Evolutionary conservation across 2,113 vertebrate species (phyloP).

Genomic region (Aspiorhynchus laticeps): DNA sequence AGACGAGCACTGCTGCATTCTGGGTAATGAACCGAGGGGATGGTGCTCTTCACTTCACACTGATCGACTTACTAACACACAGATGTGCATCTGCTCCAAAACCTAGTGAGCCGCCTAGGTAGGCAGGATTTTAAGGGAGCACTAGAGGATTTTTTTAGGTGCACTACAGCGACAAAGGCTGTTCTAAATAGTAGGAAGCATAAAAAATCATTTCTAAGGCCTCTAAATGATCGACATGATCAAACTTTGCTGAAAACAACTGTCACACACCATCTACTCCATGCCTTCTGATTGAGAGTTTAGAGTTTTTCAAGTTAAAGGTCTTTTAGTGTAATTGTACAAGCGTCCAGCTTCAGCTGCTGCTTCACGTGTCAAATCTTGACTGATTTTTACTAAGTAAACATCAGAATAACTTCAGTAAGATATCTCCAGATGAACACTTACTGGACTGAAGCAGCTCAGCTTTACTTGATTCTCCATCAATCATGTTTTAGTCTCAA

Average conservation of each 20-base stretch:
- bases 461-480: too few species aligned
- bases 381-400: not conserved
- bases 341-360: not conserved
- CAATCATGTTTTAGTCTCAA: too few species aligned
- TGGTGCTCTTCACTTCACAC: not conserved
- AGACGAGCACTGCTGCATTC: conserved; percentile 21
- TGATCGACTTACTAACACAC: not conserved
- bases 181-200: not conserved
- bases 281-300: too few species aligned
- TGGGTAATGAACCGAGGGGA: conserved; percentile 45
- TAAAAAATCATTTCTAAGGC: too few species aligned
- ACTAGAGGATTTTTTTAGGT: too few species aligned
- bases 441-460: too few species aligned
- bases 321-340: not conserved
- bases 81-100: not conserved
- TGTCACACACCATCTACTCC: too few species aligned
- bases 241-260: too few species aligned
- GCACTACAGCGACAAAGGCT: not conserved
- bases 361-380: too few species aligned
- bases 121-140: not conserved
- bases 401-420: not conserved
- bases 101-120: not conserved
- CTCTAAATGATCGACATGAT: too few species aligned
- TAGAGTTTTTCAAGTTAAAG: not conserved
- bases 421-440: too few species aligned